Evolutionary conservation across 2,113 vertebrate genomes (phyloP).

Genomic region (Nyctereutes procyonoides): DNA sequence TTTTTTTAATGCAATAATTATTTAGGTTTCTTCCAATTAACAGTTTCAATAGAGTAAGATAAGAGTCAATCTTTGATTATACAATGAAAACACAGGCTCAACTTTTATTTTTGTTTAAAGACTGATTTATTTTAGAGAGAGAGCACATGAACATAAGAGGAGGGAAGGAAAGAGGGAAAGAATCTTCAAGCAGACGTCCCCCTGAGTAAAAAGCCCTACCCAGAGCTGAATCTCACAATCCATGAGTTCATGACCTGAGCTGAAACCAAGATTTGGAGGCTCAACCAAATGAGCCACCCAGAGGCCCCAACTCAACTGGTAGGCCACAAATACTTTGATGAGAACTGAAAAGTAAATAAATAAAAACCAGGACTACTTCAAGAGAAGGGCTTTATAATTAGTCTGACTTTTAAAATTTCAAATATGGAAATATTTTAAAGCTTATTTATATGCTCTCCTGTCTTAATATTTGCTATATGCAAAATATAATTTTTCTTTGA

Average conservation of each 20-base stretch:
- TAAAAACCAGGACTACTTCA: neutral
- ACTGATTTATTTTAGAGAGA: neutral
- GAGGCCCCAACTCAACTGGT: neutral
- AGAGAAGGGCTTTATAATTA: neutral
- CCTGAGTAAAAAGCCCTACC: neutral
- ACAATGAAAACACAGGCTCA: neutral
- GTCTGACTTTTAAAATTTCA: neutral
- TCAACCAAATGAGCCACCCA: neutral
- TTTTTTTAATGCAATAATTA: neutral
- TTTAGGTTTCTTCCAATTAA: neutral
- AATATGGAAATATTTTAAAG: neutral
- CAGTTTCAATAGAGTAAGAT: neutral
- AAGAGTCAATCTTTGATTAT: slow-evolving; percentile 21
- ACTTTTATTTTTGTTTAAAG: neutral
- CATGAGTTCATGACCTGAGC: neutral
- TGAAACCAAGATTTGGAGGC: neutral
- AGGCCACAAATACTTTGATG: neutral
- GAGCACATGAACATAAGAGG: neutral
- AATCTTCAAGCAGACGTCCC: neutral
- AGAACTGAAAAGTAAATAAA: slow-evolving; percentile 41
- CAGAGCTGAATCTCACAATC: neutral
- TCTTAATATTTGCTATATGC: neutral
- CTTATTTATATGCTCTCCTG: slow-evolving; percentile 1
- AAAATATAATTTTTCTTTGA: slow-evolving; percentile 44
- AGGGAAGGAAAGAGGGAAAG: neutral